phyloP scores from a whole-genome alignment of 2,888 invertebrate genomes.

The Aphrophora alni region DNA sequence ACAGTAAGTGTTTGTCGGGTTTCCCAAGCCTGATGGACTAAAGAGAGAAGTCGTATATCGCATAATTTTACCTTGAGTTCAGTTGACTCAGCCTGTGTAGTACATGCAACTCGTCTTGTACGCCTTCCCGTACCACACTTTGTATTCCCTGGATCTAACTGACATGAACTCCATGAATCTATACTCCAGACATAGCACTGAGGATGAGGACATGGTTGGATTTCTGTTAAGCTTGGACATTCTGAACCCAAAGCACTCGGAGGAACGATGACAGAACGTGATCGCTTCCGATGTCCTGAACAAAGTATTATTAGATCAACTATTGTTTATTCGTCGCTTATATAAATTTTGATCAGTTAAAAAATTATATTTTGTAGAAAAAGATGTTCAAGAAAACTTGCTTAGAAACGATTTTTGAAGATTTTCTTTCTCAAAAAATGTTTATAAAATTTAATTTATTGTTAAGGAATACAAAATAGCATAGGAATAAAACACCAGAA shows the following conservation, averaged over 20 bases:
- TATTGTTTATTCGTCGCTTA: neutral
- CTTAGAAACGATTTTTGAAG: too few species aligned
- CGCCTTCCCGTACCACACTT: slow-evolving; percentile 67
- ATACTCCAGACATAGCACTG: slow-evolving; percentile 63
- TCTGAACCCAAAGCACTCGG: slow-evolving; percentile 55
- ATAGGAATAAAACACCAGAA: too few species aligned
- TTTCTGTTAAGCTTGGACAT: slow-evolving; percentile 62
- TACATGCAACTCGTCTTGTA: slow-evolving; percentile 64
- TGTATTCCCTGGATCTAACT: slow-evolving; percentile 55
- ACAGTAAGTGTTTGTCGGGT: too few species aligned
- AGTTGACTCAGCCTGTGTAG: slow-evolving; percentile 61
- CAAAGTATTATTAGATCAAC: neutral
- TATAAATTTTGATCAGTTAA: neutral
- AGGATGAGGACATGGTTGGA: slow-evolving; percentile 62
- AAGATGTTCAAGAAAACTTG: neutral
- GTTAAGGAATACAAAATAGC: too few species aligned
- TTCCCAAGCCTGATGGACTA: too few species aligned
- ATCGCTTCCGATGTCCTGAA: slow-evolving; percentile 54
- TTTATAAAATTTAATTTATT: too few species aligned
- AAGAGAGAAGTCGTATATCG: too few species aligned
- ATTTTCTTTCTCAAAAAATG: too few species aligned
- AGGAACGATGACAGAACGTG: slow-evolving; percentile 54
- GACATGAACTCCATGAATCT: slow-evolving; percentile 63
- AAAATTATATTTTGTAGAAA: too few species aligned
- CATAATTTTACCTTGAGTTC: slow-evolving; percentile 31